Conservation (phyloP, 35 echinoderm and acorn worm species). For the Acanthaster planci region DNA sequence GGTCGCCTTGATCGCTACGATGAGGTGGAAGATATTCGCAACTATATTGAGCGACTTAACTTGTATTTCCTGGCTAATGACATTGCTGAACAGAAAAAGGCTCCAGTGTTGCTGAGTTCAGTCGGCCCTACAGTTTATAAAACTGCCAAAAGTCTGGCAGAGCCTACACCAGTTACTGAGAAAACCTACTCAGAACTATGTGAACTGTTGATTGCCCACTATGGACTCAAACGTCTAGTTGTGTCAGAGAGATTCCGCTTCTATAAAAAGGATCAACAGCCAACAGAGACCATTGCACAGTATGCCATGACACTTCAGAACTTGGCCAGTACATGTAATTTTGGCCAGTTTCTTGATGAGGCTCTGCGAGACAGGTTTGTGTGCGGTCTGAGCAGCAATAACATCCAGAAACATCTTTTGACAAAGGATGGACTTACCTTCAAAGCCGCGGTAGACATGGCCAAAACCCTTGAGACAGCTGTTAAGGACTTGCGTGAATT, state of each 20-base stretch:
- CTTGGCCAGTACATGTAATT: constrained; percentile 41
- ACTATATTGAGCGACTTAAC: constrained; percentile 33
- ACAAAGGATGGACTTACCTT: constrained; percentile 18
- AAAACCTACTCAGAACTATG: constrained; percentile 18
- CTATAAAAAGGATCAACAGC: constrained; percentile 46
- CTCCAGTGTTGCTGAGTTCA: constrained; percentile 31
- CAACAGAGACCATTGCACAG: constrained; percentile 20
- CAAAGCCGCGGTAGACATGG: neutral
- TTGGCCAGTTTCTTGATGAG: constrained; percentile 38
- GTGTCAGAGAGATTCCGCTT: constrained; percentile 59
- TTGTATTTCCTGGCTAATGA: constrained; percentile 31
- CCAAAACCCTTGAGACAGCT: neutral
- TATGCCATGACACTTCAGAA: constrained; percentile 43
- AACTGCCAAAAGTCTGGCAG: neutral
- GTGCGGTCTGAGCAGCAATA: neutral
- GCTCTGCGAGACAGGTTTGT: constrained; percentile 36
- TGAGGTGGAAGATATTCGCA: neutral
- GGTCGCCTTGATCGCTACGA: constrained; percentile 8
- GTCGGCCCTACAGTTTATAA: constrained; percentile 27
- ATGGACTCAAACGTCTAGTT: constrained; percentile 14
- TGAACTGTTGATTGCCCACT: neutral
- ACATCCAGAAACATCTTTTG: constrained; percentile 24
- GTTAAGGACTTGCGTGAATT: neutral
- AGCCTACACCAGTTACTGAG: neutral
- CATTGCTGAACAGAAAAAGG: constrained; percentile 29